phyloP scores from a whole-genome alignment of 2,888 invertebrate genomes.

The Hirtodrosophila cameraria region DNA sequence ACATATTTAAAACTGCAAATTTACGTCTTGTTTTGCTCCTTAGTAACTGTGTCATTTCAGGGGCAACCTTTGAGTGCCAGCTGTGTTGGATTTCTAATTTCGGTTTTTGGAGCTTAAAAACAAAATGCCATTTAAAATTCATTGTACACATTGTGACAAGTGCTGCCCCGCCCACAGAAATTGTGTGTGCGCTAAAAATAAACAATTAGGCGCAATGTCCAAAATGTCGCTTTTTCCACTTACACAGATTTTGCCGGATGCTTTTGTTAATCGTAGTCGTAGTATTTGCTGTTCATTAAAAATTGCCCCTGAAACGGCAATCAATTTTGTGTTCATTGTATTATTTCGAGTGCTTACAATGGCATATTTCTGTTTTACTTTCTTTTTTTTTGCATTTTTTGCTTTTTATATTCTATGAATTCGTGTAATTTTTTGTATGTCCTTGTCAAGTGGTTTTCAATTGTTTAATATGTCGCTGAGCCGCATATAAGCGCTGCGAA shows the following conservation, averaged over 20 bases:
- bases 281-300: constrained; percentile 69
- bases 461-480: constrained; percentile 76
- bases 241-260: not conserved
- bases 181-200: constrained; percentile 29
- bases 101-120: constrained; percentile 1
- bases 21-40: no score
- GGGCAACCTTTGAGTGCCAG: constrained; percentile 3
- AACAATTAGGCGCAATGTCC: constrained; percentile 38
- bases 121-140: constrained; percentile 6
- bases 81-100: constrained; percentile 19
- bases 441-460: constrained; percentile 68
- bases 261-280: constrained; percentile 13
- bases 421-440: constrained; percentile 26
- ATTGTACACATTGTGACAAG: constrained; percentile 19
- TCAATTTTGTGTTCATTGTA: constrained; percentile 49
- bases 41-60: not conserved
- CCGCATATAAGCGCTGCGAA: constrained; percentile 63
- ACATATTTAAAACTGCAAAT: no score
- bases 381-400: constrained; percentile 1
- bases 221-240: constrained; percentile 13
- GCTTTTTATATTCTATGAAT: constrained; percentile 20
- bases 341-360: not conserved
- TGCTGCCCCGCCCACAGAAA: not conserved
- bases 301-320: constrained; percentile 72
- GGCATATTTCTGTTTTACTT: no score